Percentiles rank a stretch among this genome's conserved stretches.
Evolutionary conservation across 2,797 vertebrate species (phyloP).

Genomic region (Gymnothorax javanicus): DNA sequence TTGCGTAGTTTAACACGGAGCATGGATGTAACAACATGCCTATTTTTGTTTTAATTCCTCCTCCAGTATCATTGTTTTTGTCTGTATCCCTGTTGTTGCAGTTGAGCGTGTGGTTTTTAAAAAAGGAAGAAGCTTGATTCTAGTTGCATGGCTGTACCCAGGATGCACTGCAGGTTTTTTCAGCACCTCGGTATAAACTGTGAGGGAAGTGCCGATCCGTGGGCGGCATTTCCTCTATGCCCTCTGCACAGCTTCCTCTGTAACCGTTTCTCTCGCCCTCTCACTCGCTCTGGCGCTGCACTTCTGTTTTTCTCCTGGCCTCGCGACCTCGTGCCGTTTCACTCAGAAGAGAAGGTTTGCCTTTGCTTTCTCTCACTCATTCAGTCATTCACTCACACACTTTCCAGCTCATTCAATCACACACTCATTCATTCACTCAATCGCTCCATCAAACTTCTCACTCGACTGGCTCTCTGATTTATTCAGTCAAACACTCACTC

Average conservation of each 20-base stretch:
- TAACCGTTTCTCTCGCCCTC: too few species aligned
- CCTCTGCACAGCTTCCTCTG: conserved; percentile 8
- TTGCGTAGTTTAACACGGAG: not conserved
- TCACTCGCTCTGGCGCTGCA: not conserved
- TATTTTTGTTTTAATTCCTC: not conserved
- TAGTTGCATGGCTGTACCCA: not conserved
- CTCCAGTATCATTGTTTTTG: not conserved
- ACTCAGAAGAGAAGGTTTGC: not conserved
- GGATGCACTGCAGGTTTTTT: conserved; percentile 14
- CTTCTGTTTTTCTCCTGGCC: conserved; percentile 55
- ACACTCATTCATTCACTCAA: too few species aligned
- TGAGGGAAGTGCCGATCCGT: conserved; percentile 44
- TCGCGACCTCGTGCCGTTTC: conserved; percentile 20
- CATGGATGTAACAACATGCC: not conserved
- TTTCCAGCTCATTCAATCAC: not conserved
- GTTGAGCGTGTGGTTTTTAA: not conserved
- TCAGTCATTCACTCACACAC: too few species aligned
- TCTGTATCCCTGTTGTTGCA: not conserved
- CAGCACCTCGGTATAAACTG: not conserved
- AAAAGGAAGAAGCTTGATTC: conserved; percentile 5
- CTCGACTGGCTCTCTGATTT: too few species aligned
- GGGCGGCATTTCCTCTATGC: conserved; percentile 51
- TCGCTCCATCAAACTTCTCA: too few species aligned
- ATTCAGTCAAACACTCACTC: too few species aligned
- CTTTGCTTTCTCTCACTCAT: not conserved